phyloP scores from a whole-genome alignment of 2,888 invertebrate species.

The Epirrita christyi region DNA sequence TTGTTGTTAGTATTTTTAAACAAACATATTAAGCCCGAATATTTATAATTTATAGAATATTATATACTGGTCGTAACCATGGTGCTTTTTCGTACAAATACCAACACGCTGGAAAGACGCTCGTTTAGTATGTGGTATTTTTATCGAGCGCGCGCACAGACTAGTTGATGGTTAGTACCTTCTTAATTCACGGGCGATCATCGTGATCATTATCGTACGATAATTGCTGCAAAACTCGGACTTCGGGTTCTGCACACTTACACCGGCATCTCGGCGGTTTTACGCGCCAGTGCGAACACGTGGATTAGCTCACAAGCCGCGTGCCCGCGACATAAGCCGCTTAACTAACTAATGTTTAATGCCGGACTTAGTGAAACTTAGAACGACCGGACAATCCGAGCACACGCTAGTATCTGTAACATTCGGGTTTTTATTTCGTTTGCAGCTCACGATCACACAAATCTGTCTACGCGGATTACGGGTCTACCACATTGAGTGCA shows the following conservation, averaged over 20 bases:
- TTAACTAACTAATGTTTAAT: constrained; percentile 48
- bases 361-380: constrained; percentile 43
- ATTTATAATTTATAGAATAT: too few relatives aligned
- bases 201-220: too few relatives aligned
- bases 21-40: too few relatives aligned
- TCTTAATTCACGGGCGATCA: too few relatives aligned
- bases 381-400: constrained; percentile 27
- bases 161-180: too few relatives aligned
- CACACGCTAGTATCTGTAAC: neutral
- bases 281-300: constrained; percentile 16
- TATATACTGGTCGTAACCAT: too few relatives aligned
- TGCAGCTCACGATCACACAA: neutral
- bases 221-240: too few relatives aligned
- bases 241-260: neutral
- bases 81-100: too few relatives aligned
- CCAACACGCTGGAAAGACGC: too few relatives aligned
- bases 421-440: neutral
- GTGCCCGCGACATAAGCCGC: constrained; percentile 44
- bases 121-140: too few relatives aligned
- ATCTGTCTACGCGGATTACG: neutral
- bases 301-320: constrained; percentile 31
- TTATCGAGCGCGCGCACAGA: too few relatives aligned
- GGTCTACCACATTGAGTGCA: neutral
- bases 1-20: too few relatives aligned
- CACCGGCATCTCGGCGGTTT: constrained; percentile 3